Percentiles rank a stretch among this genome's conserved stretches.
Evolutionary conservation across 2,113 vertebrate genomes (phyloP).

Genomic region (Natator depressus): DNA sequence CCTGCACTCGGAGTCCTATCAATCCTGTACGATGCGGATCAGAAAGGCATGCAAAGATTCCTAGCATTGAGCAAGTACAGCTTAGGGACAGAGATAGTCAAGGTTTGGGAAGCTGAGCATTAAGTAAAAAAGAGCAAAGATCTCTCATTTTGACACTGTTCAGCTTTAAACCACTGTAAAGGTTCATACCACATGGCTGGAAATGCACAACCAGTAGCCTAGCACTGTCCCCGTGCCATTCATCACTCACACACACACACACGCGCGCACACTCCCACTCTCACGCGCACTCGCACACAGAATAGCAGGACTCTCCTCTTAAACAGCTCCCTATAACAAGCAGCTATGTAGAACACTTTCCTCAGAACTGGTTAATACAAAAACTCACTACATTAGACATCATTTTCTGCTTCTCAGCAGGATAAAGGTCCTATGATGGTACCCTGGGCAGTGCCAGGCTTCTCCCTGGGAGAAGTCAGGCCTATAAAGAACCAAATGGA

Average conservation of each 20-base stretch:
- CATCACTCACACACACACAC: too few species aligned
- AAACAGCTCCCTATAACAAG: background rate
- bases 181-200: background rate
- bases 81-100: background rate
- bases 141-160: background rate
- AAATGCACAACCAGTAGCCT: background rate
- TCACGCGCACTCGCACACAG: too few species aligned
- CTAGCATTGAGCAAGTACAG: background rate
- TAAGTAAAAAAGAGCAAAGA: background rate
- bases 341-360: background rate
- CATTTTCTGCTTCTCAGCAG: background rate
- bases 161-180: background rate
- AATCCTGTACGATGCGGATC: too few species aligned
- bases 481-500: background rate
- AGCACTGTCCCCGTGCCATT: background rate
- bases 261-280: too few species aligned
- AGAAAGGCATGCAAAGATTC: background rate
- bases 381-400: background rate
- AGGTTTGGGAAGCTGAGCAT: background rate
- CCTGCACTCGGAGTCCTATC: background rate
- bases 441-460: background rate
- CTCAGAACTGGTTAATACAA: background rate
- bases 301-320: background rate
- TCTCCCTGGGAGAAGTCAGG: background rate
- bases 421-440: background rate